A percentile compares a stretch with the other conserved stretches of the same genome.
Conservation (phyloP, 2,888 invertebrate genomes). For the Lasioglossum villosulum region DNA sequence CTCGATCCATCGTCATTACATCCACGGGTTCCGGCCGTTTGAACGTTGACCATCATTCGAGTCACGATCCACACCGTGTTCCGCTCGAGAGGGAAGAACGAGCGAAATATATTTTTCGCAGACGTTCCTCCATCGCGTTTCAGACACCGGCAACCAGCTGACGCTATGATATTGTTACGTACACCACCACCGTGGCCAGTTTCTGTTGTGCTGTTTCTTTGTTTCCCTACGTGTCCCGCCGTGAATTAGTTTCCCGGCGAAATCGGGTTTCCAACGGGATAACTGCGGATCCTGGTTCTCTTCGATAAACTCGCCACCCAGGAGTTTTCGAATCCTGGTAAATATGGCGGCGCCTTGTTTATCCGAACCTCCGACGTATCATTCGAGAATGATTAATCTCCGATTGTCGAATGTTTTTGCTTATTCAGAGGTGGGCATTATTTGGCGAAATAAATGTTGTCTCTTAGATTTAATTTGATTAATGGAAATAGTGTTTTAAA, state of each 20-base stretch:
- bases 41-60: constrained; percentile 48
- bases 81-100: constrained; percentile 37
- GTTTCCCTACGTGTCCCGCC: constrained; percentile 24
- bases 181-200: constrained; percentile 10
- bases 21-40: constrained; percentile 13
- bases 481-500: too few relatives aligned
- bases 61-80: constrained; percentile 60
- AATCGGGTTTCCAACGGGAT: neutral
- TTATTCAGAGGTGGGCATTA: too few relatives aligned
- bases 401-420: neutral
- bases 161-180: constrained; percentile 45
- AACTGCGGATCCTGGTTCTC: neutral
- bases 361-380: neutral
- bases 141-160: constrained; percentile 39
- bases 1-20: constrained; percentile 7
- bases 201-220: constrained; percentile 5
- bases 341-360: neutral
- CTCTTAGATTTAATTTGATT: too few relatives aligned
- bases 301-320: neutral
- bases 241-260: constrained; percentile 40
- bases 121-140: constrained; percentile 41
- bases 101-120: constrained; percentile 47
- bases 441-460: too few relatives aligned
- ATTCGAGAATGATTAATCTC: neutral
- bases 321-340: too few relatives aligned